Percentiles rank a stretch among this genome's conserved stretches.
phyloP scores from a whole-genome alignment of 2,113 vertebrate genomes.

The Chaetodon auriga region DNA sequence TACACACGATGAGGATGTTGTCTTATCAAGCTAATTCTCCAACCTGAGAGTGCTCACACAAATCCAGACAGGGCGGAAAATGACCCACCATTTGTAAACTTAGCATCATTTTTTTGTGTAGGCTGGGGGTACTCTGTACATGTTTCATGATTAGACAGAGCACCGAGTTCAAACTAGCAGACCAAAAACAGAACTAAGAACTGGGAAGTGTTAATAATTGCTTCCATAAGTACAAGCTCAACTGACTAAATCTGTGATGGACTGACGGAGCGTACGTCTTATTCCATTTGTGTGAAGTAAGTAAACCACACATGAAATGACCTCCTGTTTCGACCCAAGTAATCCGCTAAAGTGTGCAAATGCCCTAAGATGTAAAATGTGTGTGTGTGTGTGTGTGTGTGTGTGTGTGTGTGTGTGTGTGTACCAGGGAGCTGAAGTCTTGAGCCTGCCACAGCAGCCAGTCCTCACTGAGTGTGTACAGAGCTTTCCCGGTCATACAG shows the following conservation, averaged over 20 bases:
- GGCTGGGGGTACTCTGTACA: not conserved
- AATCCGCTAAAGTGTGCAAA: no score
- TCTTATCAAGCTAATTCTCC: not conserved
- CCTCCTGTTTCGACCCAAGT: not conserved
- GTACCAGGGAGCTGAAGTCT: conserved; percentile 91
- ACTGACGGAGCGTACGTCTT: not conserved
- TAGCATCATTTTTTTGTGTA: not conserved
- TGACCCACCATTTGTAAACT: not conserved
- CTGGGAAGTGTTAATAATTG: conserved; percentile 10
- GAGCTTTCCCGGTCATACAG: conserved; percentile 92
- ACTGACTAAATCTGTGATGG: not conserved
- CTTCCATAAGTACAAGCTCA: conserved; percentile 6
- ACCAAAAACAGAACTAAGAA: conserved; percentile 32
- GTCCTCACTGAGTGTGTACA: conserved; percentile 96
- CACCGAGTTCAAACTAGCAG: not conserved
- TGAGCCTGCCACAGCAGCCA: conserved; percentile 96
- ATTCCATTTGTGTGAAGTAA: not conserved
- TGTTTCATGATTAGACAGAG: not conserved
- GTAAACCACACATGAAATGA: not conserved
- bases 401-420: conserved; percentile 46
- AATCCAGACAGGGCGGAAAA: not conserved
- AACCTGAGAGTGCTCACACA: not conserved
- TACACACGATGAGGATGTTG: not conserved
- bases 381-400: conserved; percentile 22
- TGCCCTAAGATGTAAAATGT: not conserved